Percentiles rank a stretch among this genome's conserved stretches.
These are phyloP conservation scores for Coleophora flavipennella DNA, from an alignment of 2,888 invertebrate genomes.

Conservation along the genomic window DNA sequence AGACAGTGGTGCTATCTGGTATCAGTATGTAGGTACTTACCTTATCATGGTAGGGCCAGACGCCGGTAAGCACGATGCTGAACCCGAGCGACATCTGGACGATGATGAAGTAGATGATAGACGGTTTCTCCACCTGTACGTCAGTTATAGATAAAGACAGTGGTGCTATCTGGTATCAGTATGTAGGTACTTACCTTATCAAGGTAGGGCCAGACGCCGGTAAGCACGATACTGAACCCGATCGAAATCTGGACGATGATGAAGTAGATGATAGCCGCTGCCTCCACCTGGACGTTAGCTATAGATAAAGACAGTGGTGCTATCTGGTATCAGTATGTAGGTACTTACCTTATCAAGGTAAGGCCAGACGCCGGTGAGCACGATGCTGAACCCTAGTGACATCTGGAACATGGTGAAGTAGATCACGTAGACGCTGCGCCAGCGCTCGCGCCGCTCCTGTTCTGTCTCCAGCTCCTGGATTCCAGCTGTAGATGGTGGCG, in stretches of 20 bases:
- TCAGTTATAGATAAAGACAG: too few species aligned
- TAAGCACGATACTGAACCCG: conserved; percentile 89
- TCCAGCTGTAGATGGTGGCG: conserved; percentile 1
- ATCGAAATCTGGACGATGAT: conserved; percentile 92
- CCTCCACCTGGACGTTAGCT: too few species aligned
- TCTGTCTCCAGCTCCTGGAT: conserved; percentile 73
- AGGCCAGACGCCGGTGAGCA: conserved; percentile 91
- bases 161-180: conserved; percentile 7
- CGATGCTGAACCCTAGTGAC: conserved; percentile 90
- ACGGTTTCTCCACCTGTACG: too few species aligned
- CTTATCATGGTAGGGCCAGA: conserved; percentile 92
- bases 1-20: conserved; percentile 6
- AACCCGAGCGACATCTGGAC: conserved; percentile 91
- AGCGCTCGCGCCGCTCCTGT: conserved; percentile 78
- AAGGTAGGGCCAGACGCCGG: conserved; percentile 91
- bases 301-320: conserved; percentile 1
- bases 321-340: too few species aligned
- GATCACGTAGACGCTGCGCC: conserved; percentile 85
- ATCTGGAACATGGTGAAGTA: conserved; percentile 93
- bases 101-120: conserved; percentile 90
- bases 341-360: conserved; percentile 84
- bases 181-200: conserved; percentile 77
- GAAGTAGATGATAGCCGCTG: conserved; percentile 88
- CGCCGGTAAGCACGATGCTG: conserved; percentile 88
- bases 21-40: too few species aligned